A percentile compares a stretch with the other conserved stretches of the same genome.
Evolutionary conservation across 2,113 vertebrate genomes (phyloP).

Genomic region (Martes martes): DNA sequence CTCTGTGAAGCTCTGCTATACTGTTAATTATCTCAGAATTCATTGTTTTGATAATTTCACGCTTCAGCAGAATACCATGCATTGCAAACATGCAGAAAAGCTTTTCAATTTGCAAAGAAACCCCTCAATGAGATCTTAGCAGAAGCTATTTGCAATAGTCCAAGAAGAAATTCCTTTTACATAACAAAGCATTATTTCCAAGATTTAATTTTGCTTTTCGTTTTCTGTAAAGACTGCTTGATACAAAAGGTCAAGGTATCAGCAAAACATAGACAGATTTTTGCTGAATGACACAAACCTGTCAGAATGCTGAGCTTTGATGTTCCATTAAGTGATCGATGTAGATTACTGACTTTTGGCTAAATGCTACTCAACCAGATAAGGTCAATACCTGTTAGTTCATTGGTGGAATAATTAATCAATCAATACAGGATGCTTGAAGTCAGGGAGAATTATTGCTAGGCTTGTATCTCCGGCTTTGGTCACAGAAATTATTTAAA

Average conservation of each 20-base stretch:
- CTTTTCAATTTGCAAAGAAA: constrained; percentile 51
- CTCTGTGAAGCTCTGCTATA: not conserved
- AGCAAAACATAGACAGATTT: constrained; percentile 87
- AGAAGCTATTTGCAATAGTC: constrained; percentile 18
- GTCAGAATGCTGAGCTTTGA: constrained; percentile 92
- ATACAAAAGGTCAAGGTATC: constrained; percentile 91
- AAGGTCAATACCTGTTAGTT: constrained; percentile 98
- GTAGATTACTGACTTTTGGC: constrained; percentile 89
- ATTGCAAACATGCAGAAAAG: not conserved
- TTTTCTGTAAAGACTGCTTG: constrained; percentile 78
- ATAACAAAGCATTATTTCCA: constrained; percentile 71
- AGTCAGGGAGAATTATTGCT: constrained; percentile 82
- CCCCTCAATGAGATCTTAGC: not conserved
- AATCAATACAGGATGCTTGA: constrained; percentile 91
- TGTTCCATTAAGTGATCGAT: constrained; percentile 98
- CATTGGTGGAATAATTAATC: constrained; percentile 97
- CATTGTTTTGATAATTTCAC: constrained; percentile 51
- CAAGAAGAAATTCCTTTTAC: constrained; percentile 57
- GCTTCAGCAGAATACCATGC: not conserved
- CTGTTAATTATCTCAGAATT: constrained; percentile 29
- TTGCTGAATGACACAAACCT: constrained; percentile 93
- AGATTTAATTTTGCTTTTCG: constrained; percentile 81
- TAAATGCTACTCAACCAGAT: constrained; percentile 90
- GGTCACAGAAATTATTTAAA: constrained; percentile 79
- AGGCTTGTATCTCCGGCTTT: constrained; percentile 76